Percentiles rank a stretch among this genome's conserved stretches.
Conservation (phyloP, 2,888 invertebrate genomes). For the Macropis europaea region DNA sequence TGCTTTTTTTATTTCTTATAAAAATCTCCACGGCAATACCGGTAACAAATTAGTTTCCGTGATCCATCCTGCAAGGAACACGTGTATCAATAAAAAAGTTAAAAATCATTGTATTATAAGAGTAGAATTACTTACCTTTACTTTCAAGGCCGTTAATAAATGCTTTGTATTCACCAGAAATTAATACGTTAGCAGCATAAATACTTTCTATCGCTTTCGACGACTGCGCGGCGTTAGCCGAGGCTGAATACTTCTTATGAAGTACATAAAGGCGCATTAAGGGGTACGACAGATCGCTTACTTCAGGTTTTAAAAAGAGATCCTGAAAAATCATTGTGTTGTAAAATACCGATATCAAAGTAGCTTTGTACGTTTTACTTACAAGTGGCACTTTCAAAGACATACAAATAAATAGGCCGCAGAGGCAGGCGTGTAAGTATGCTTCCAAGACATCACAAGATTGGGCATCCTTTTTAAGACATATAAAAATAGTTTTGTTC, state of each 20-base stretch:
- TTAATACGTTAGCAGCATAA: conserved; percentile 61
- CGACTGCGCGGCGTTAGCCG: conserved; percentile 32
- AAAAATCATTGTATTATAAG: neutral
- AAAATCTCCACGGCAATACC: conserved; percentile 83
- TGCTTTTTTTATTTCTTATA: conserved; percentile 45
- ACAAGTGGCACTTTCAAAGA: conserved; percentile 60
- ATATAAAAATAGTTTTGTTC: conserved; percentile 81
- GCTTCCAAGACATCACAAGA: conserved; percentile 84
- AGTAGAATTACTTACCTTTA: conserved; percentile 59
- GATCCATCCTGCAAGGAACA: conserved; percentile 82
- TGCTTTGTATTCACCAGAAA: conserved; percentile 67
- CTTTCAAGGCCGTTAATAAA: conserved; percentile 65
- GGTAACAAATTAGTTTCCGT: conserved; percentile 82
- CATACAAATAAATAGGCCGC: conserved; percentile 80
- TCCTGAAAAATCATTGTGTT: conserved; percentile 14
- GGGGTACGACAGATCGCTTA: conserved; percentile 65
- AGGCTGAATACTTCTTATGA: conserved; percentile 50
- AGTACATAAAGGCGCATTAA: conserved; percentile 59
- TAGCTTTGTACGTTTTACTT: conserved; percentile 19
- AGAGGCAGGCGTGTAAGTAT: conserved; percentile 86
- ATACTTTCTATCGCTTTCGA: conserved; percentile 60
- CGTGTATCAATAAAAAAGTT: conserved; percentile 21
- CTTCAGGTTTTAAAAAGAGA: conserved; percentile 48
- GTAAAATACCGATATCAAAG: neutral
- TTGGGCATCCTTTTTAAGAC: conserved; percentile 81